Evolutionary conservation across 2,113 vertebrate species (phyloP), one percentile per base, ranked within the genome.

Genomic region (Ceyx margarethae): DNA sequence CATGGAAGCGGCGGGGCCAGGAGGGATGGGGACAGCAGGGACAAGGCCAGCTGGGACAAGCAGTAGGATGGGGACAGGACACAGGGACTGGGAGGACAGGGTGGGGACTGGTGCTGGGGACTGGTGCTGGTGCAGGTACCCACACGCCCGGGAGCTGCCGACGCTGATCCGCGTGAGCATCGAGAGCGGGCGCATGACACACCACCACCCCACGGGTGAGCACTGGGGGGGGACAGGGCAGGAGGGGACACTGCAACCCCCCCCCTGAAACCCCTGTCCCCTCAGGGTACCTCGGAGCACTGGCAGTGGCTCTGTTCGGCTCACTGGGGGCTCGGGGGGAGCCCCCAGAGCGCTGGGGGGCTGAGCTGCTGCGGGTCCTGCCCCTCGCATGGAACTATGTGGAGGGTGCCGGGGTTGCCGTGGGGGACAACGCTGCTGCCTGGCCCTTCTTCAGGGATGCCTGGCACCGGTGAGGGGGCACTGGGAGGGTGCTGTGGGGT

Each of bases 151-250:
- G 40, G 97, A 98, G 94, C 95, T 98, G 67, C 80, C 97, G 11
- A 96, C 97, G 0, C 79, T 98, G 90, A 97, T 98, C 81, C 94
- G 86, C 0, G 97, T 98, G 90, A 98, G 98, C 26, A 93, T 98
- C 48, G 98, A 98, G 94, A 98, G 98, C 0, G 98, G 98, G 62
- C 97, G 98, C 85, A 98, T 98, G 98, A 98, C 98, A 43, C 98
- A 98, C 48, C 97, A 98, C 87, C 98, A 98, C 94, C 98, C 98
- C 45, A 98, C 98, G 0, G 98, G 98, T 72, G 46, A 50, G 85
- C 74, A 56, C 33, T 23, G 13, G 23, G 19, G 15, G 21, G 13
- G 42, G 29, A 66, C 25, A 8, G 28, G 69, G 28, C 6, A 26
- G 18, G n/a, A 9, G n/a, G 60, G 25, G n/a, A 28, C 6, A 10